phyloP scores from a whole-genome alignment of 2,113 vertebrate species.

The Cygnus atratus region DNA sequence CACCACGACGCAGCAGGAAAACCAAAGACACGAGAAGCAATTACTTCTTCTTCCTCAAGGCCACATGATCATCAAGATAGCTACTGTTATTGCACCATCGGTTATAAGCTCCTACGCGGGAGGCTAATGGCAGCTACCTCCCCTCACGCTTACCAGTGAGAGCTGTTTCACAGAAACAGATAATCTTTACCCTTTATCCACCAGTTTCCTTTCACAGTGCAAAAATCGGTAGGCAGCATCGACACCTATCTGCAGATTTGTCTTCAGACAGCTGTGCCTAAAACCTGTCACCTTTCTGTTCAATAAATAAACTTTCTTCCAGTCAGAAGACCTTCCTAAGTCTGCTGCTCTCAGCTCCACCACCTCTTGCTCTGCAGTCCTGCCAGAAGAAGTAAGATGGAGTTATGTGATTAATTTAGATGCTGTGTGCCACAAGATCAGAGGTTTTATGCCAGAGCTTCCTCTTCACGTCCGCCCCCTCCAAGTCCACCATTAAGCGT shows the following conservation, averaged over 20 bases:
- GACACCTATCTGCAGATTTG: background rate
- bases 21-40: background rate
- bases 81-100: background rate
- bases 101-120: background rate
- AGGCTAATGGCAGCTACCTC: background rate
- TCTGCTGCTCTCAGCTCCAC: background rate
- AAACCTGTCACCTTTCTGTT: background rate
- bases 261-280: background rate
- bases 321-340: background rate
- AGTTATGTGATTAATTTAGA: background rate
- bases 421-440: background rate
- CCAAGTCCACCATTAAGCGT: background rate
- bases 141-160: background rate
- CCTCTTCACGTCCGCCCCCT: background rate
- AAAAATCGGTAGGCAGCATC: background rate
- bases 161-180: background rate
- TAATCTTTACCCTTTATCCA: background rate
- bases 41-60: constrained; percentile 7
- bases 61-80: background rate
- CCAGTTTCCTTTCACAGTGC: background rate
- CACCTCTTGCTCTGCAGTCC: background rate
- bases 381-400: background rate
- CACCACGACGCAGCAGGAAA: background rate
- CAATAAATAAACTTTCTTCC: background rate
- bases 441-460: background rate